Base-by-base conservation (phyloP, 2,113 vertebrate genomes). In the Brachyhypopomus occidentalis region DNA sequence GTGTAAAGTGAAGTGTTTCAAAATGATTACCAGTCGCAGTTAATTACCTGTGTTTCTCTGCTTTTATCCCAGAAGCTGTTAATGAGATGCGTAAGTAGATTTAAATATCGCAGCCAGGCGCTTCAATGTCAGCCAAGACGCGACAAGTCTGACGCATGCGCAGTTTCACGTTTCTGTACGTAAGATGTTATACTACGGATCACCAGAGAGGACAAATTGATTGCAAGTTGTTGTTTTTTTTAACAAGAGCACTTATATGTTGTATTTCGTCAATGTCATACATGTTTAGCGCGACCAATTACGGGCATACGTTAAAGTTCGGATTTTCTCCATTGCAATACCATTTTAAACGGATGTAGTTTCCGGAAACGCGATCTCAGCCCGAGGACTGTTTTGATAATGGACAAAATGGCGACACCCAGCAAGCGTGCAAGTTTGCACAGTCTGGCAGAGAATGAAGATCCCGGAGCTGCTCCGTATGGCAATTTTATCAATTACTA, bases 401-500 rank as follows among this genome's bases (percentile, higher is more conserved):
- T 7, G 82, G 11, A 86, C 77, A 34, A 71, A 4, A 94, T 92
- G 92, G 91, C 88, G 85, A 63, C 85, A 9, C 70, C 67, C 27
- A 41, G 8, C 2, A 14, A 67, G 11, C 60, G 38, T 4, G 36
- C 23, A 52, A 12, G 27, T 16, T 23, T 1, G 5, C 85, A 72
- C 0, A 36, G 12, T 0, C 3, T 1, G 0, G 83, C 79, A n/a
- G 86, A 87, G 22, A 52, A 30, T 2, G 9, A 73, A 12, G 93
- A 94, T 1, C 95, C 96, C 0, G 97, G 97, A 1, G 95, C 96
- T 0, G 97, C 97, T 58, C 96, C 92, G 0, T 95, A 93, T 59
- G 97, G 97, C 0, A 99, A 98, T 75, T 98, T 98, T 75, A 94
- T 94, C 0, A 94, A 96, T 63, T 99, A 98, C 74, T 96, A 97